Percentiles rank a stretch among this genome's conserved stretches.
Conservation (phyloP, 2,888 invertebrate genomes). For the Choreutis nemorana region DNA sequence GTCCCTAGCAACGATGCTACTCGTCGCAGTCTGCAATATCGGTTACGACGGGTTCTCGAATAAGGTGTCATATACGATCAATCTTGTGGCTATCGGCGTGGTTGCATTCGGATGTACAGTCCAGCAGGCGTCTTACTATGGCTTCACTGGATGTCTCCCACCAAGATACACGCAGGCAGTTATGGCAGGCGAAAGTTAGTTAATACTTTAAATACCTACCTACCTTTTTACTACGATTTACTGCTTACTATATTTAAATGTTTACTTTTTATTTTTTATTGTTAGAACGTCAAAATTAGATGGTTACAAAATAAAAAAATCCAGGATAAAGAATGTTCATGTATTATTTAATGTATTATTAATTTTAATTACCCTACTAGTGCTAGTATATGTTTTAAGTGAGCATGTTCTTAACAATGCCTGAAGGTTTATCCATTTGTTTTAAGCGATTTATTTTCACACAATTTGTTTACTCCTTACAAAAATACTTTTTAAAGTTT, state of each 20-base stretch:
- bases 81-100: constrained; percentile 83
- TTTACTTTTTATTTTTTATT: no score
- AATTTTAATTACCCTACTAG: no score
- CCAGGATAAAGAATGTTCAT: no score
- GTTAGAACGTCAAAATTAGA: no score
- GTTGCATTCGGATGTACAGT: constrained; percentile 92
- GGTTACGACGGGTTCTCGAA: constrained; percentile 84
- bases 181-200: constrained; percentile 93
- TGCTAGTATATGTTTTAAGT: no score
- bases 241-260: no score
- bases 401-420: no score
- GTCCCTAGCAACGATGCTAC: constrained; percentile 81
- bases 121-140: constrained; percentile 94
- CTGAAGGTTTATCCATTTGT: no score
- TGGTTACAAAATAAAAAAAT: background rate
- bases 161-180: constrained; percentile 91
- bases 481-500: no score
- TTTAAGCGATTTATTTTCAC: no score
- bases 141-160: constrained; percentile 91
- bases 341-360: no score
- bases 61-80: constrained; percentile 82
- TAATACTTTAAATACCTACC: constrained; percentile 3
- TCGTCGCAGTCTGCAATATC: constrained; percentile 86
- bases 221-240: constrained; percentile 7
- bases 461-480: no score